Evolutionary conservation across 1,140 invertebrate species (phyloP), one percentile per base, ranked within the genome.

Genomic region (Drosophila asahinai): DNA sequence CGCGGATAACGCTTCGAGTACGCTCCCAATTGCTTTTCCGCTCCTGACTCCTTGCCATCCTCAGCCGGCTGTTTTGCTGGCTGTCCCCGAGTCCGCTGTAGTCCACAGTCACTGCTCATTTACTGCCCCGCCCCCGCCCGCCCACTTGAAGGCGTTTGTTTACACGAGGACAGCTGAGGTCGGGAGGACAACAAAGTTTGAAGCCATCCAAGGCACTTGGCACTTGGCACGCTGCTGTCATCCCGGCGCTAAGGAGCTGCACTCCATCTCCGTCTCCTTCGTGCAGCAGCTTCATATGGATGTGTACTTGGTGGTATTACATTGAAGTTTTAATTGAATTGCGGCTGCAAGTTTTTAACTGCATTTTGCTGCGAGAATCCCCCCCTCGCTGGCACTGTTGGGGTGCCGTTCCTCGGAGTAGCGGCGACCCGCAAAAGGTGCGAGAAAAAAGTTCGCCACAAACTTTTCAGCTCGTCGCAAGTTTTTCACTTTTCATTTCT

Each of bases 271-370:
- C 43, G 36, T 36, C n/a, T 19, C 48, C 47, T 38, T 47, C 48
- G 48, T 71, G 14, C 22, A 43, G 40, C 36, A 36, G 60, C 15
- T 54, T 52, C 15, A 27, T 58, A 49, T 64, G 49, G 52, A 65
- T 71, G 49, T 61, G 76, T 68, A 58, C 65, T 61, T 65, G 38
- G 38, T 65, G 63, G 81, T 55, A 76, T 82, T 90, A 86, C 81
- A 89, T 84, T 80, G 79, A 90, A 90, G 86, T 90, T 90, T 90
- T 90, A 90, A 90, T 90, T 90, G 86, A 90, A 90, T 90, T 90
- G 86, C 86, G 86, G 86, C 79, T 76, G 81, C 82, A 90, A 90
- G 86, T 90, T 90, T 81, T 82, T 86, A 86, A 90, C 81, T 90
- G 78, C 86, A 90, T 90, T 90, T 78, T 36, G 67, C 52, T 58